Conservation (phyloP, 2,888 invertebrate genomes). For the Galerucella calmariensis region DNA sequence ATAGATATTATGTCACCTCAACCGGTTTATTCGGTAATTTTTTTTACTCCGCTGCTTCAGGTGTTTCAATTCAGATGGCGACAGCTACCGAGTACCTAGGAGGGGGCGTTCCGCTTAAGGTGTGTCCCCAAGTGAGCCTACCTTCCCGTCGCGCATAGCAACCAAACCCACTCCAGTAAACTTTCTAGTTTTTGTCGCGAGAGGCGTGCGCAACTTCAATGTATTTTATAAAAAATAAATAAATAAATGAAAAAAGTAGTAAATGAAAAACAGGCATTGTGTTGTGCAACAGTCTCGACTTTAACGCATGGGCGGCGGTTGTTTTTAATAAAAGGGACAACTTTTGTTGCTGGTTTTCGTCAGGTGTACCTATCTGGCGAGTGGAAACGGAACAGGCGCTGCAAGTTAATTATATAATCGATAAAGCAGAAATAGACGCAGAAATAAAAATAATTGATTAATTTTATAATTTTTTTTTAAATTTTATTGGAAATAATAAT, state of each 20-base stretch:
- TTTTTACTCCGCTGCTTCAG: conserved; percentile 26
- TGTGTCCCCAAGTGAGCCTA: conserved; percentile 25
- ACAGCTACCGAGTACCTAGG: conserved; percentile 40
- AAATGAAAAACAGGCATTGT: conserved; percentile 25
- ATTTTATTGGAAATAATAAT: too few relatives aligned
- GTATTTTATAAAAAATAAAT: conserved; percentile 10
- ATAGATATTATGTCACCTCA: background rate
- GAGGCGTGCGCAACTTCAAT: conserved; percentile 13
- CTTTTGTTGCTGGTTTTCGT: background rate
- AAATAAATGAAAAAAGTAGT: conserved; percentile 14
- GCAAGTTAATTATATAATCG: too few relatives aligned
- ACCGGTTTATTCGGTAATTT: background rate
- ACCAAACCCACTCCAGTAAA: conserved; percentile 29
- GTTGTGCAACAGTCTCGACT: conserved; percentile 24
- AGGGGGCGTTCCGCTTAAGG: conserved; percentile 19
- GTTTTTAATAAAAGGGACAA: background rate
- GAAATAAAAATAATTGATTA: too few relatives aligned
- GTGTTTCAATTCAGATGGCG: conserved; percentile 46
- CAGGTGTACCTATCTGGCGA: too few relatives aligned
- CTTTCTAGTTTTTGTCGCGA: conserved; percentile 18
- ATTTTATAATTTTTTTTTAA: too few relatives aligned
- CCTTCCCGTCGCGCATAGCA: conserved; percentile 27
- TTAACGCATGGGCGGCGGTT: conserved; percentile 8
- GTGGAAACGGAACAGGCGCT: too few relatives aligned
- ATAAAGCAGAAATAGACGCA: too few relatives aligned